Evolutionary conservation across 2,113 vertebrate species (phyloP).

Genomic region (Vanacampus margaritifer): DNA sequence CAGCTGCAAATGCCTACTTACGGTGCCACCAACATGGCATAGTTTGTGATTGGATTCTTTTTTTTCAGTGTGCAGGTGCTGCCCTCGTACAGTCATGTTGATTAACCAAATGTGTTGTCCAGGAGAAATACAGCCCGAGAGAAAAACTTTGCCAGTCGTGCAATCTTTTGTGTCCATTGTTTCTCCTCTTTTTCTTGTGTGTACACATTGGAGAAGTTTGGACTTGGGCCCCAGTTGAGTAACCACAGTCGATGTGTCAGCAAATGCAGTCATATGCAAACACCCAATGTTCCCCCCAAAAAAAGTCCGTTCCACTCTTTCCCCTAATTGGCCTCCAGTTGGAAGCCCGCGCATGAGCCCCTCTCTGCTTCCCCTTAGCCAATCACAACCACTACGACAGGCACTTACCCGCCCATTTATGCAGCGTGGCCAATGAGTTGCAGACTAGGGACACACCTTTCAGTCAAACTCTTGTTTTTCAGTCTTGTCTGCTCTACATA

Average conservation of each 20-base stretch:
- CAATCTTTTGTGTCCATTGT: slow-evolving; percentile 25
- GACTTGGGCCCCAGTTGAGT: slow-evolving; percentile 53
- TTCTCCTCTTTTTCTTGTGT: slow-evolving; percentile 31
- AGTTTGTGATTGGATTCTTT: slow-evolving; percentile 30
- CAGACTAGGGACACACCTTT: slow-evolving; percentile 68
- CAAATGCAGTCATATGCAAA: slow-evolving; percentile 41
- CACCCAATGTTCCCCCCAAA: slow-evolving; percentile 29
- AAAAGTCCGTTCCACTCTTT: slow-evolving; percentile 46
- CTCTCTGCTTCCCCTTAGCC: slow-evolving; percentile 44
- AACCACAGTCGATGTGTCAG: slow-evolving; percentile 46
- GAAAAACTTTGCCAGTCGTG: slow-evolving; percentile 12
- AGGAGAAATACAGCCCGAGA: slow-evolving; percentile 5
- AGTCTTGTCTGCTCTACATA: slow-evolving; percentile 51
- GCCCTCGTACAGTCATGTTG: slow-evolving; percentile 4
- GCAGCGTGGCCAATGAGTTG: slow-evolving; percentile 59
- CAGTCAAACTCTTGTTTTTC: slow-evolving; percentile 57
- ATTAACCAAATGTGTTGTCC: neutral
- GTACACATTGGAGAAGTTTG: slow-evolving; percentile 36
- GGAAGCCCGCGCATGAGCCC: slow-evolving; percentile 40
- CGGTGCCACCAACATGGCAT: slow-evolving; percentile 24
- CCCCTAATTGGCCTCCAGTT: slow-evolving; percentile 59
- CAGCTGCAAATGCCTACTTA: slow-evolving; percentile 21
- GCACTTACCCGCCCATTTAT: slow-evolving; percentile 52
- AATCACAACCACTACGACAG: slow-evolving; percentile 51
- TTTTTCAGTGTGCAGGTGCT: slow-evolving; percentile 24